Conservation (phyloP, 2,888 invertebrate species). For the Papilio gigon region DNA sequence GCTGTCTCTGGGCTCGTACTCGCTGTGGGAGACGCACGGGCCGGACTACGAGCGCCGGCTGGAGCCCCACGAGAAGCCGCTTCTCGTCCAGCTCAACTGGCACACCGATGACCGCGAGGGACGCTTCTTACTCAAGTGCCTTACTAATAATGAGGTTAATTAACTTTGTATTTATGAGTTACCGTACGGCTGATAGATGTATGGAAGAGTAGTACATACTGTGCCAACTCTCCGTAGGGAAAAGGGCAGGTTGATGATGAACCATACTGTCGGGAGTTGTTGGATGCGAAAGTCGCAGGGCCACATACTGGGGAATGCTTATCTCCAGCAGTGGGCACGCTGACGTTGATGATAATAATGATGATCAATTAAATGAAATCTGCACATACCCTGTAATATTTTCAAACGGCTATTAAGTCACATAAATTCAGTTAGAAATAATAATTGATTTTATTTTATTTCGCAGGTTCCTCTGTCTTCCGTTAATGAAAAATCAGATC, state of each 20-base stretch:
- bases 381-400: slow-evolving; percentile 22
- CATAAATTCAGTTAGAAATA: slow-evolving; percentile 17
- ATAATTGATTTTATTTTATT: slow-evolving; percentile 10
- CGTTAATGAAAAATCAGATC: slow-evolving; percentile 88
- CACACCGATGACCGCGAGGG: slow-evolving; percentile 99
- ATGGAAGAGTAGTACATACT: too few species aligned
- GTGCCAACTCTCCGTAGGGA: too few species aligned
- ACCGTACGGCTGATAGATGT: too few species aligned
- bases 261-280: too few species aligned
- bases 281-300: too few species aligned
- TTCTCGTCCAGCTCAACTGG: slow-evolving; percentile 99
- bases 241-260: too few species aligned
- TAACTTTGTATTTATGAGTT: neutral
- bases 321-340: too few species aligned
- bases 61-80: slow-evolving; percentile 95
- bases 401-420: slow-evolving; percentile 37
- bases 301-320: too few species aligned
- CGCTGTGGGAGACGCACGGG: slow-evolving; percentile 88
- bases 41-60: slow-evolving; percentile 94
- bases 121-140: slow-evolving; percentile 95
- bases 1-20: slow-evolving; percentile 89
- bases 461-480: slow-evolving; percentile 67
- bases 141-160: slow-evolving; percentile 90
- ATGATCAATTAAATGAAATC: too few species aligned
- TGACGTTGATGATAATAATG: too few species aligned